Evolutionary conservation across 30 jellyfish, hydroid and myxozoan genomes (phyloP), one percentile per base, ranked within the genome.

Genomic region (Aurelia aurita complex sp. Pacific): DNA sequence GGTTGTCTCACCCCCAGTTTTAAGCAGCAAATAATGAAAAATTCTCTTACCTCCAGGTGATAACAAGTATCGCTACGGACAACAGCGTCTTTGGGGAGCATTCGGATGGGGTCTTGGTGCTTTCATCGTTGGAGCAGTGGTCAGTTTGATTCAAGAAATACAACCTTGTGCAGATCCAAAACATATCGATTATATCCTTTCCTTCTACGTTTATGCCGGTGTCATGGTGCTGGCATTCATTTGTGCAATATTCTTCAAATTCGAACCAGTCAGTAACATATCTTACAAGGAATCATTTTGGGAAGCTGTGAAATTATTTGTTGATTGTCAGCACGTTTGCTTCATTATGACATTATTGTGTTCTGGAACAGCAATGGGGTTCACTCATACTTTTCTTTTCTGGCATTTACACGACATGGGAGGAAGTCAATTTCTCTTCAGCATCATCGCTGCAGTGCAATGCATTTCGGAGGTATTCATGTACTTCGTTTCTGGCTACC

Each of bases 61-160:
- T 64, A 74, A 85, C 61, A 85, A 72, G 36, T 94, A 89, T 77
- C 97, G 85, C 2, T 94, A 94, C 77, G 99, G 99, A 9, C 96
- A 82, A 66, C 99, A 94, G 81, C 87, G 99, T 63, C 88, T 94
- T 35, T 94, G 99, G 99, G 99, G 99, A 60, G 99, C 99, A 1
- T 88, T 94, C 70, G 99, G 99, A 64, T 94, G 99, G 99, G 99
- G 99, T 0, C 91, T 94, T 43, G 92, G 99, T 46, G 99, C 99
- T 12, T 94, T 94, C 65, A 86, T 89, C 10, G 99, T 94, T 33
- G 99, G 99, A 5, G 92, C 97, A 19, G 80, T 94, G 3, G 99
- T 94, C 54, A 94, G 99, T 68, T 69, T 88, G 38, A 71, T 86
- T 13, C 99, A 94, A 75, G 91, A 81, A 46, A 77, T 74, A 11